Evolutionary conservation across 2,888 invertebrate species (phyloP).

Genomic region (Empis stercorea): DNA sequence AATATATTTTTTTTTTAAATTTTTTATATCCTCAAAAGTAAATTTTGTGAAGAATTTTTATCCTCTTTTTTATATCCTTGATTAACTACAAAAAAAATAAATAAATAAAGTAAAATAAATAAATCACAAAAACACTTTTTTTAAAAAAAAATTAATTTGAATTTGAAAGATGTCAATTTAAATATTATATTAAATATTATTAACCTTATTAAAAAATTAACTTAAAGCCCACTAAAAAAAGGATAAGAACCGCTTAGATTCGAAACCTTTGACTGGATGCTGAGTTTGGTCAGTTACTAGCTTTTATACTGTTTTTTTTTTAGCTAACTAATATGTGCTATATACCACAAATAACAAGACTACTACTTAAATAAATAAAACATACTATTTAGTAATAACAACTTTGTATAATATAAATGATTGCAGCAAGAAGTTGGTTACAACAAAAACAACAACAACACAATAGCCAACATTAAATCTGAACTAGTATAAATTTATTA

Average conservation of each 20-base stretch:
- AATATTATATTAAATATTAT: too few species aligned
- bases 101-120: slow-evolving; percentile 6
- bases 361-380: neutral
- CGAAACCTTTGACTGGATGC: slow-evolving; percentile 39
- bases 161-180: too few species aligned
- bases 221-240: slow-evolving; percentile 17
- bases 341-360: neutral
- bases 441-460: too few species aligned
- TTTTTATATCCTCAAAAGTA: neutral
- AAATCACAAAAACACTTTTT: slow-evolving; percentile 10
- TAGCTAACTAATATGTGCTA: neutral
- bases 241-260: slow-evolving; percentile 37
- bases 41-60: too few species aligned
- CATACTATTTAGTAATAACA: slow-evolving; percentile 2
- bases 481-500: too few species aligned
- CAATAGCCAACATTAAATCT: too few species aligned
- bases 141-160: slow-evolving; percentile 1
- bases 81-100: slow-evolving; percentile 3
- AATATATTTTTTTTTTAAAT: neutral
- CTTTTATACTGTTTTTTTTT: slow-evolving; percentile 30
- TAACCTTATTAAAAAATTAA: slow-evolving; percentile 7
- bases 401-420: slow-evolving; percentile 2
- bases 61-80: too few species aligned
- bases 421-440: slow-evolving; percentile 9
- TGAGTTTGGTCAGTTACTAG: slow-evolving; percentile 35